phyloP scores from a whole-genome alignment of 2,888 invertebrate genomes.

The Oscheius sp. region DNA sequence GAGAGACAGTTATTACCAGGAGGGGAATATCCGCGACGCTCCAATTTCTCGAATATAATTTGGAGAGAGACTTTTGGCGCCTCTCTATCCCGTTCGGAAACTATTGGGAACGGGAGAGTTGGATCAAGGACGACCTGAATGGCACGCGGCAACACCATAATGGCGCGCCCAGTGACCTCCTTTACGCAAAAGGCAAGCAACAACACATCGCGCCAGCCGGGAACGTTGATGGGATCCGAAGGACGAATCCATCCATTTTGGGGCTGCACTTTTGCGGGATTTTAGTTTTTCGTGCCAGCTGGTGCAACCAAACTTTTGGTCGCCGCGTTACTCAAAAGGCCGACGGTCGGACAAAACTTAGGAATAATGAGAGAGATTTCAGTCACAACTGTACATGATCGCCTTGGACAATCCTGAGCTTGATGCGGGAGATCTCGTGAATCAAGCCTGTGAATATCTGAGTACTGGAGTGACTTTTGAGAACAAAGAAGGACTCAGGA shows the following conservation, averaged over 20 bases:
- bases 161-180: slow-evolving; percentile 31
- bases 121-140: slow-evolving; percentile 32
- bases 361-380: slow-evolving; percentile 30
- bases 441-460: slow-evolving; percentile 52
- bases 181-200: slow-evolving; percentile 16
- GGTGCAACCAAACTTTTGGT: too few relatives aligned
- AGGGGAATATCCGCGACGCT: slow-evolving; percentile 12
- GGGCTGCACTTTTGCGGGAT: not conserved
- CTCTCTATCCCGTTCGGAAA: not conserved
- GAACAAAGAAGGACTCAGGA: slow-evolving; percentile 65
- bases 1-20: slow-evolving; percentile 8
- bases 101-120: not conserved
- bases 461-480: slow-evolving; percentile 60
- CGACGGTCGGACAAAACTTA: not conserved
- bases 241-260: not conserved
- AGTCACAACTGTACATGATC: slow-evolving; percentile 55
- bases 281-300: slow-evolving; percentile 13
- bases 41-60: slow-evolving; percentile 15
- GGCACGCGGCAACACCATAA: slow-evolving; percentile 25
- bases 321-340: not conserved
- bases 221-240: slow-evolving; percentile 6
- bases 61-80: not conserved
- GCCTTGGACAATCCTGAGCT: slow-evolving; percentile 56
- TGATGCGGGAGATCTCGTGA: slow-evolving; percentile 56
- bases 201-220: slow-evolving; percentile 12